A percentile compares a stretch with the other conserved stretches of the same genome.
Evolutionary conservation across 2,888 invertebrate genomes (phyloP).

Genomic region (Petrolisthes cinctipes): DNA sequence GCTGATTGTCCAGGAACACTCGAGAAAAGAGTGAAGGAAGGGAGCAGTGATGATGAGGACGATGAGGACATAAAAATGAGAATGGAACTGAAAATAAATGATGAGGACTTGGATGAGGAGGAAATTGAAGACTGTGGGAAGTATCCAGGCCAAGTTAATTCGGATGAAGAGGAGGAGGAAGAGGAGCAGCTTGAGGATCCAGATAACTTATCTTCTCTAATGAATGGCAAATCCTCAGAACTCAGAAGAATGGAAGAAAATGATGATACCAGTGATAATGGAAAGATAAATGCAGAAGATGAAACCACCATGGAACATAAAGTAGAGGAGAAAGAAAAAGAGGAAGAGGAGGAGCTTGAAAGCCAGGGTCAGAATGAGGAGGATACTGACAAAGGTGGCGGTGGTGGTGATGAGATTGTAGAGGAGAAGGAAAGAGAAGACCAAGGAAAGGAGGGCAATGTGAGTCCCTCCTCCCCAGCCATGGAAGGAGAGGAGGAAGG

Average conservation of each 20-base stretch:
- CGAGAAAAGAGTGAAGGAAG: slow-evolving; percentile 11
- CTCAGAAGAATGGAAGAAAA: slow-evolving; percentile 8
- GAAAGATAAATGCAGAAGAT: slow-evolving; percentile 40
- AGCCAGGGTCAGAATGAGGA: slow-evolving; percentile 47
- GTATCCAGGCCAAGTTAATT: slow-evolving; percentile 32
- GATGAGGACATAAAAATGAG: slow-evolving; percentile 21
- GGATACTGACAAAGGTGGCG: slow-evolving; percentile 58
- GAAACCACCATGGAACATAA: slow-evolving; percentile 62
- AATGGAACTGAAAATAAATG: background rate
- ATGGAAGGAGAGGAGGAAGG: background rate
- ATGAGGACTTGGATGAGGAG: slow-evolving; percentile 11
- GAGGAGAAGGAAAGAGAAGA: background rate
- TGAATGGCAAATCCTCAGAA: slow-evolving; percentile 27
- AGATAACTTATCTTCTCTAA: slow-evolving; percentile 6
- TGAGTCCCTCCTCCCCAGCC: background rate
- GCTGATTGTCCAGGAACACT: background rate
- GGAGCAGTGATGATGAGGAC: slow-evolving; percentile 5
- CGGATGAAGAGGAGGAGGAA: slow-evolving; percentile 35
- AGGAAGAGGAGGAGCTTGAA: slow-evolving; percentile 59
- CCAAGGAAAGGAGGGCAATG: background rate
- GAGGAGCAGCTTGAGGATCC: slow-evolving; percentile 45
- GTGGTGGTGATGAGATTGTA: slow-evolving; percentile 5
- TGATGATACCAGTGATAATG: slow-evolving; percentile 30
- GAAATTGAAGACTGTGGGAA: slow-evolving; percentile 47
- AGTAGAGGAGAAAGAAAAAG: slow-evolving; percentile 42